Evolutionary conservation across 1,140 invertebrate species (phyloP).

Genomic region (Calliopsis andreniformis): DNA sequence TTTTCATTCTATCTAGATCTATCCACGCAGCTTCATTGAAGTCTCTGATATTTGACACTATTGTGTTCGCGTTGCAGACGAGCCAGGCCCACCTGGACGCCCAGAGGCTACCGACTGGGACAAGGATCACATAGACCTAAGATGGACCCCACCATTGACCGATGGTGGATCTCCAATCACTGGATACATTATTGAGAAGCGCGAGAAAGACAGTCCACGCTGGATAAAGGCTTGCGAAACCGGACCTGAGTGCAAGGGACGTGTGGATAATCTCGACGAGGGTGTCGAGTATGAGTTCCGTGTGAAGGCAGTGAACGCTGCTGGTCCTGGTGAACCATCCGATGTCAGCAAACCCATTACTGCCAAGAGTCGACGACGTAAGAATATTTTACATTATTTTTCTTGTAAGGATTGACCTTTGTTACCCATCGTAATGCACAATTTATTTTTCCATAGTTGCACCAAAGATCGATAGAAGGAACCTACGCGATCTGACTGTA

Average conservation of each 20-base stretch:
- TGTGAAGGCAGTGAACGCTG: slow-evolving; percentile 90
- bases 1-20: not conserved
- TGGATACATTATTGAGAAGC: slow-evolving; percentile 96
- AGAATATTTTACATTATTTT: slow-evolving; percentile 72
- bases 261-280: slow-evolving; percentile 91
- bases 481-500: slow-evolving; percentile 88
- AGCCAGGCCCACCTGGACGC: slow-evolving; percentile 93
- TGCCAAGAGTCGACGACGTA: slow-evolving; percentile 93
- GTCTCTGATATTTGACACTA: not conserved
- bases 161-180: slow-evolving; percentile 97
- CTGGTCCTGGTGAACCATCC: slow-evolving; percentile 90
- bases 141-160: slow-evolving; percentile 93
- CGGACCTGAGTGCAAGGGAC: slow-evolving; percentile 90
- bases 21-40: not conserved
- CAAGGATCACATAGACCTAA: slow-evolving; percentile 95
- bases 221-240: slow-evolving; percentile 94
- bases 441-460: slow-evolving; percentile 85
- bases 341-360: slow-evolving; percentile 88
- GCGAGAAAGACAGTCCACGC: slow-evolving; percentile 91
- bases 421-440: not conserved
- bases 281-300: slow-evolving; percentile 94
- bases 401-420: not conserved
- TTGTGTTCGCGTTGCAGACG: slow-evolving; percentile 83
- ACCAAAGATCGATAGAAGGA: slow-evolving; percentile 94
- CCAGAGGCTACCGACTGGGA: slow-evolving; percentile 97